phyloP scores from a whole-genome alignment of 2,113 vertebrate genomes.

The Tichodroma muraria region DNA sequence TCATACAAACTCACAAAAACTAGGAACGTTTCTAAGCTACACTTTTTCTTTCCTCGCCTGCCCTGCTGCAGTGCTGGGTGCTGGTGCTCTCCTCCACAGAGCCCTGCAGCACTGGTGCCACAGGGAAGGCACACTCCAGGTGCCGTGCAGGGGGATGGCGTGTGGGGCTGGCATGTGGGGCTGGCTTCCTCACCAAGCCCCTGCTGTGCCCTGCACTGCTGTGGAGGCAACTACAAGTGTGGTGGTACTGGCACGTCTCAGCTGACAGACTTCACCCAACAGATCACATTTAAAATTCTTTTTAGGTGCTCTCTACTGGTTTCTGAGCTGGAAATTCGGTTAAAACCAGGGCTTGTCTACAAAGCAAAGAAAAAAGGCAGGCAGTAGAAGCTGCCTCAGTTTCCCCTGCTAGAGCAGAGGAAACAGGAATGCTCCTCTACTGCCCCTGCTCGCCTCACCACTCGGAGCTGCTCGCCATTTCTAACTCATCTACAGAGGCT shows the following conservation, averaged over 20 bases:
- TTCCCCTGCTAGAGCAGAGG: neutral
- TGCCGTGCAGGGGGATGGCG: neutral
- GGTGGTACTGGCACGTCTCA: neutral
- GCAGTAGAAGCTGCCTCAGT: neutral
- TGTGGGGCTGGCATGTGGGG: fast-evolving
- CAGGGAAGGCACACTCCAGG: fast-evolving
- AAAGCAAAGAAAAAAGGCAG: conserved; percentile 3
- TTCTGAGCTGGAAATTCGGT: neutral
- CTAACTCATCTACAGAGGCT: neutral
- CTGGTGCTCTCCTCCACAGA: neutral
- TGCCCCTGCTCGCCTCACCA: fast-evolving
- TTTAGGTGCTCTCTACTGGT: neutral
- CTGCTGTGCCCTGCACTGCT: neutral
- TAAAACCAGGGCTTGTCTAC: neutral
- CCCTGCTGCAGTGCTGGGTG: neutral
- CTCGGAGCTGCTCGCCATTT: neutral
- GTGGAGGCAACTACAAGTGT: neutral
- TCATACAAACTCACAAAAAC: conserved; percentile 42
- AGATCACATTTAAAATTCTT: neutral
- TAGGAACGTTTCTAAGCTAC: conserved; percentile 45
- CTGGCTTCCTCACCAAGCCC: neutral
- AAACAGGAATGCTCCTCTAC: neutral
- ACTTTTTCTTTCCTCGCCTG: neutral
- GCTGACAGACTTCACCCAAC: neutral
- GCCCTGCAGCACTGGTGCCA: neutral